These are phyloP conservation scores for Camponotus fellah DNA, from an alignment of 2,888 invertebrate species.

Conservation along the genomic window DNA sequence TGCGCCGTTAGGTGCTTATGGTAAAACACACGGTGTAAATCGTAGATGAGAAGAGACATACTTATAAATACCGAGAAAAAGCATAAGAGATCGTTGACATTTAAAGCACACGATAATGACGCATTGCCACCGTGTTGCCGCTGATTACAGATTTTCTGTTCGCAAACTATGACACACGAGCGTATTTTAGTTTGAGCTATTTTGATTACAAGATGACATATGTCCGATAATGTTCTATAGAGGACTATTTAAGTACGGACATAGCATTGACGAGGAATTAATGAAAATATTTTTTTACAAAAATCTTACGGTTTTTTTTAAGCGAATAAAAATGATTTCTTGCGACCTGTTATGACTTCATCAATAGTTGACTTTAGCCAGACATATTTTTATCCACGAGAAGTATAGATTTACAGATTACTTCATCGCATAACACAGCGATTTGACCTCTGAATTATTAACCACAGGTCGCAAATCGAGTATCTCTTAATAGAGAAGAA, in stretches of 20 bases:
- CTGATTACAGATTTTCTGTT: slow-evolving; percentile 72
- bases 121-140: slow-evolving; percentile 53
- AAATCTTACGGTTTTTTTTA: background rate
- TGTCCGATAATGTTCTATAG: background rate
- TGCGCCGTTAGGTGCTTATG: slow-evolving; percentile 67
- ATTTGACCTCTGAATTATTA: slow-evolving; percentile 61
- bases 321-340: background rate
- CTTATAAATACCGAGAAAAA: slow-evolving; percentile 72
- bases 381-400: slow-evolving; percentile 27
- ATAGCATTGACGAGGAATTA: background rate
- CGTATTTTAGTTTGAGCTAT: background rate
- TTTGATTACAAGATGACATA: background rate
- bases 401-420: slow-evolving; percentile 51
- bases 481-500: slow-evolving; percentile 42
- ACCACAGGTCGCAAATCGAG: slow-evolving; percentile 25
- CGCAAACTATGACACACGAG: slow-evolving; percentile 4
- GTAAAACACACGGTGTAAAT: slow-evolving; percentile 74
- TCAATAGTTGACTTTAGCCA: background rate
- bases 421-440: slow-evolving; percentile 43
- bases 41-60: slow-evolving; percentile 67
- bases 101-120: slow-evolving; percentile 79
- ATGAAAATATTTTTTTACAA: slow-evolving; percentile 1
- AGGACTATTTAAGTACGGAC: slow-evolving; percentile 6
- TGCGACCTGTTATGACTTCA: background rate
- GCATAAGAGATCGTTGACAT: slow-evolving; percentile 79